Conservation (phyloP, 2,113 vertebrate species). For the Copsychus sechellarum region DNA sequence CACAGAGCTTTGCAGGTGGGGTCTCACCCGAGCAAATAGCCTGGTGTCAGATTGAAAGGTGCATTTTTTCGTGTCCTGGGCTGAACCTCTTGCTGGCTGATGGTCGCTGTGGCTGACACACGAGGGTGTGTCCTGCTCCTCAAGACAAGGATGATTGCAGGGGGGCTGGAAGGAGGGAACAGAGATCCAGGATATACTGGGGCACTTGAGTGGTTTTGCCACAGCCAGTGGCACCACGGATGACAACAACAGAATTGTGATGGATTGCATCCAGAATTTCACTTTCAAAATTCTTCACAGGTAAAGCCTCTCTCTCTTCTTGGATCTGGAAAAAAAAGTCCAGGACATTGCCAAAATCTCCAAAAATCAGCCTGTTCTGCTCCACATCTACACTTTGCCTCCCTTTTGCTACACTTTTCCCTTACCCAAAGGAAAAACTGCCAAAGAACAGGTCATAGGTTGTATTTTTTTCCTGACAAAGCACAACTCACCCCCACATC, state of each 20-base stretch:
- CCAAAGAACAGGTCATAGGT: background rate
- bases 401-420: background rate
- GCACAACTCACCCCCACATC: background rate
- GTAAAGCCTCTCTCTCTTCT: conserved; percentile 31
- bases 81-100: background rate
- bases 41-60: background rate
- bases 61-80: background rate
- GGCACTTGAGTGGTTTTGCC: conserved; percentile 98
- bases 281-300: conserved; percentile 80
- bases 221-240: conserved; percentile 89
- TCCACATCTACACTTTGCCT: background rate
- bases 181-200: conserved; percentile 89
- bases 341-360: background rate
- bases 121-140: accelerated
- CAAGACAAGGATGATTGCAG: background rate
- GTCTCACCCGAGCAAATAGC: background rate
- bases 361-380: background rate
- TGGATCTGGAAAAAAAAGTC: conserved; percentile 74
- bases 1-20: background rate
- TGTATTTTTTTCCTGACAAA: background rate
- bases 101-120: background rate
- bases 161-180: background rate
- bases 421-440: background rate
- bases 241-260: conserved; percentile 86
- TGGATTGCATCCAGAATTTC: conserved; percentile 82